These are phyloP conservation scores for Heteromurus nitidus DNA, from an alignment of 2,888 invertebrate genomes.

Conservation along the genomic window DNA sequence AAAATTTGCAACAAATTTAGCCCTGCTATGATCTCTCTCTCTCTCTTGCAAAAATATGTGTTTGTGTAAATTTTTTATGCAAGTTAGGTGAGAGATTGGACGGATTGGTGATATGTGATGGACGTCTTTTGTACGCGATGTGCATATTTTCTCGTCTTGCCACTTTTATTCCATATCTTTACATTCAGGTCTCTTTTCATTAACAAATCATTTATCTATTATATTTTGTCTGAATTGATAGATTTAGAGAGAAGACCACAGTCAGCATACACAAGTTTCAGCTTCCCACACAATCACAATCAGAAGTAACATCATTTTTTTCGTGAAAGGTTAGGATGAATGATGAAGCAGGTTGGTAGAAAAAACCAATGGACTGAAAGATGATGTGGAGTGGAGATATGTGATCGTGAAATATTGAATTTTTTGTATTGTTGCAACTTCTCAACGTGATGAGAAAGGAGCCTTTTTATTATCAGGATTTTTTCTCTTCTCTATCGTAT, in stretches of 20 bases:
- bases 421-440: slow-evolving; percentile 22
- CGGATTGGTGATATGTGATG: background rate
- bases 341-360: slow-evolving; percentile 67
- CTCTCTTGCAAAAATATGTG: background rate
- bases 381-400: background rate
- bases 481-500: slow-evolving; percentile 11
- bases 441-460: slow-evolving; percentile 23
- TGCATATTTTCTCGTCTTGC: background rate
- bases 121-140: background rate
- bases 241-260: background rate
- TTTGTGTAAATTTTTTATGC: background rate
- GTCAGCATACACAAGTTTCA: slow-evolving; percentile 9
- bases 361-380: too few species aligned
- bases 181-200: background rate
- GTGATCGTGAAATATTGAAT: slow-evolving; percentile 48
- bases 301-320: background rate
- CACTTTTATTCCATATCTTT: background rate
- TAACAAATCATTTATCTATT: background rate
- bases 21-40: background rate
- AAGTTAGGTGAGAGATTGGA: background rate
- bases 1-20: slow-evolving; percentile 4
- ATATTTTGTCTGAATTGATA: background rate
- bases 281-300: background rate
- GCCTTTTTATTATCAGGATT: slow-evolving; percentile 25
- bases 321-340: slow-evolving; percentile 35